These are phyloP conservation scores for Megaleporinus macrocephalus DNA, from an alignment of 2,113 vertebrate genomes.

Conservation along the genomic window DNA sequence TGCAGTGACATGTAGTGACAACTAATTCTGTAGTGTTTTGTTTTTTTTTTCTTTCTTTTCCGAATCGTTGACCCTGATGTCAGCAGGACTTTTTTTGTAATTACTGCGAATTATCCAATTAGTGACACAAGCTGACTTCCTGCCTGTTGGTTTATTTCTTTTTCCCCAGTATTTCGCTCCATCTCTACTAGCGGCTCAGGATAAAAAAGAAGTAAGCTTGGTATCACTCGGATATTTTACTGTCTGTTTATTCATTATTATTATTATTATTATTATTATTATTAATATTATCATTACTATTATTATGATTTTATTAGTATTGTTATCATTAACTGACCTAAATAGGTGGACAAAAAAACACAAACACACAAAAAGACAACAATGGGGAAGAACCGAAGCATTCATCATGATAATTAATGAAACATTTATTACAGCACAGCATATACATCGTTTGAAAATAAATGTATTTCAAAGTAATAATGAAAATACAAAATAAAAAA, in stretches of 20 bases:
- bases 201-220: conserved; percentile 79
- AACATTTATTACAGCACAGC: conserved; percentile 75
- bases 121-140: conserved; percentile 62
- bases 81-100: conserved; percentile 53
- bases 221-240: conserved; percentile 88
- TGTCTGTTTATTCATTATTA: conserved; percentile 86
- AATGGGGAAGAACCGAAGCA: conserved; percentile 61
- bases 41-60: conserved; percentile 65
- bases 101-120: conserved; percentile 46
- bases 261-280: conserved; percentile 53
- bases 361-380: conserved; percentile 65
- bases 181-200: conserved; percentile 76
- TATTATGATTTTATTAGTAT: conserved; percentile 60
- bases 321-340: conserved; percentile 40
- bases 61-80: conserved; percentile 54
- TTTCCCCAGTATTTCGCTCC: conserved; percentile 39
- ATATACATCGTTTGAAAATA: conserved; percentile 78
- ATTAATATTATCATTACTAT: conserved; percentile 78
- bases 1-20: conserved; percentile 38
- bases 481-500: conserved; percentile 73
- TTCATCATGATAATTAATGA: conserved; percentile 73
- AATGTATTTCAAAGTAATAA: conserved; percentile 80
- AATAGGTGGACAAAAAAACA: conserved; percentile 56
- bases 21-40: background rate
- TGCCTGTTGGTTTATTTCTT: conserved; percentile 46